phyloP scores from a whole-genome alignment of 2,113 vertebrate genomes.

The Circaetus cinerascens region DNA sequence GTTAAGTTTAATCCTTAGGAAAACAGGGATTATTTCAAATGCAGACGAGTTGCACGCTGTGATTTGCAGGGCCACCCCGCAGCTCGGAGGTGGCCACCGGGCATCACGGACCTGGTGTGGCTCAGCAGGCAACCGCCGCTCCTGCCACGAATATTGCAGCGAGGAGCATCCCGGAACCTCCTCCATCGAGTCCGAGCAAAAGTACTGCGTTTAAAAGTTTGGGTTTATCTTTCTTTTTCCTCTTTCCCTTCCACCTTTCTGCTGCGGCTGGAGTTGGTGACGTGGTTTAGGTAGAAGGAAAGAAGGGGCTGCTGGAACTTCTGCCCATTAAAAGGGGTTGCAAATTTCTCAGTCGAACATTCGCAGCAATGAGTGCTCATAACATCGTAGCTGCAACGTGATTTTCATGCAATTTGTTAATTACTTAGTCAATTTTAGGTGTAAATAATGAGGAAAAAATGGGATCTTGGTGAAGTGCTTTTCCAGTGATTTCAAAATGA shows the following conservation, averaged over 20 bases:
- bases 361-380: background rate
- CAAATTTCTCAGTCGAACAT: background rate
- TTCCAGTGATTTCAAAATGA: background rate
- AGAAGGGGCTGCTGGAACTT: background rate
- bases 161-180: background rate
- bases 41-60: background rate
- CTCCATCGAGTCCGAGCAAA: rapidly evolving
- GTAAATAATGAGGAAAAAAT: background rate
- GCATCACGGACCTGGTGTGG: background rate
- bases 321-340: background rate
- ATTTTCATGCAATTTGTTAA: background rate
- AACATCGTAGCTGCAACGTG: background rate
- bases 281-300: background rate
- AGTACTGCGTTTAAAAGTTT: rapidly evolving
- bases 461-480: background rate
- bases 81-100: background rate
- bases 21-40: constrained; percentile 34
- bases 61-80: background rate
- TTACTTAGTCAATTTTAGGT: background rate
- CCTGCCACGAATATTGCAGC: rapidly evolving
- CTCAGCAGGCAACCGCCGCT: background rate
- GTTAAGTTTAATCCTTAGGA: constrained; percentile 26
- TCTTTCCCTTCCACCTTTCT: background rate
- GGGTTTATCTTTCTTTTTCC: background rate
- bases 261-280: background rate